Evolutionary conservation across 1,140 invertebrate genomes (phyloP), one percentile per base, ranked within the genome.

Genomic region (Nebria ingens): DNA sequence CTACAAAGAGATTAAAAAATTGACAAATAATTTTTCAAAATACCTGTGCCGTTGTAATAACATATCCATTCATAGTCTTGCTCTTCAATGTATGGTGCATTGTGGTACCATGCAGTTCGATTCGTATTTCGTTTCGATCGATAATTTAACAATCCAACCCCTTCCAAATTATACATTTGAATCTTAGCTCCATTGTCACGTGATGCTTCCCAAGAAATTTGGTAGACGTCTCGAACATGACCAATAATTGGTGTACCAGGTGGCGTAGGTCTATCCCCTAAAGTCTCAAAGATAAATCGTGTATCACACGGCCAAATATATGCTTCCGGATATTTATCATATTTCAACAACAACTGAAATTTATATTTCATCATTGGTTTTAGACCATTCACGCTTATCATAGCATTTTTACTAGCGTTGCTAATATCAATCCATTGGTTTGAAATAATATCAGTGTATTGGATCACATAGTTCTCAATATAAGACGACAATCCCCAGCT

Each of bases 11-110:
- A 20, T 4, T 52, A 40, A 58, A 53, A 51, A 57, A 51, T 19
- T 29, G 58, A 42, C 21, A 12, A 12, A 54, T 21, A 56, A 34
- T 12, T 38, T 17, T 40, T 23, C 20, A 56, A n/a, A n/a, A n/a
- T 71, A 79, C 84, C 79, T 23, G 84, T 85, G 51, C 87, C 91
- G 68, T 93, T 94, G 65, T 92, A 93, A 21, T 85, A 81, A 3
- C 82, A 64, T 34, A 76, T 75, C 81, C 91, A 91, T 12, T 79
- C 61, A 23, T 56, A 54, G 25, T 62, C 60, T 50, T 64, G 74
- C 56, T 81, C 77, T 53, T 74, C 73, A 15, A 76, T 59, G 2
- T 74, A 64, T 1, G 64, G 60, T 19, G 60, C 62, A 53, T 56
- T 67, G 21, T 65, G 54, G 53, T 61, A 66, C 56, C 62, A 68